Evolutionary conservation across 2,888 invertebrate species (phyloP).

Genomic region (Epistrophella euchroma): DNA sequence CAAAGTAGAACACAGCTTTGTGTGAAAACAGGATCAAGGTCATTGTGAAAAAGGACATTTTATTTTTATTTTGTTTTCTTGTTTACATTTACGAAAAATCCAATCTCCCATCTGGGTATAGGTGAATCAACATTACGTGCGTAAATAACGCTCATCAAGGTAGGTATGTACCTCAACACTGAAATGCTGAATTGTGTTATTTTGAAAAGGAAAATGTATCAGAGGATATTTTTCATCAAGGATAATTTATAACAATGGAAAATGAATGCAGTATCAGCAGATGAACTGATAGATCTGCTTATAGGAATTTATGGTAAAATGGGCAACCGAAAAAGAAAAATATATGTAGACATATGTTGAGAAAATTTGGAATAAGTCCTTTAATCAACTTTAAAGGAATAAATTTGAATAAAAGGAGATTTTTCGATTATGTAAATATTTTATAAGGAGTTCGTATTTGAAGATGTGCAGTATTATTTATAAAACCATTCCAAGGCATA

Average conservation of each 20-base stretch:
- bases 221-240: constrained; percentile 52
- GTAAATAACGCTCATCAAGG: constrained; percentile 39
- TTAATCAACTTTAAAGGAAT: no score
- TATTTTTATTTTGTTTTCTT: not conserved
- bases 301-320: not conserved
- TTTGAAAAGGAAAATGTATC: constrained; percentile 24
- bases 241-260: constrained; percentile 54
- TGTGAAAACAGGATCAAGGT: constrained; percentile 55
- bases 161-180: constrained; percentile 1
- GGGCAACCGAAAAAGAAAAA: not conserved
- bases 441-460: no score
- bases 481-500: no score
- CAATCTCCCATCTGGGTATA: constrained; percentile 6
- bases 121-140: constrained; percentile 20
- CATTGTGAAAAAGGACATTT: constrained; percentile 40
- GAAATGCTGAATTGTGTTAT: constrained; percentile 32
- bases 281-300: constrained; percentile 16
- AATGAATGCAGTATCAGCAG: constrained; percentile 28
- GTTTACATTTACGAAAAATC: constrained; percentile 17
- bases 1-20: constrained; percentile 17
- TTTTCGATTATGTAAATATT: no score
- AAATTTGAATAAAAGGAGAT: no score
- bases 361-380: not conserved
- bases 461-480: no score
- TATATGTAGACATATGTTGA: not conserved